These are phyloP conservation scores for Lipophrys pholis DNA, from an alignment of 2,113 vertebrate genomes.

Conservation along the genomic window DNA sequence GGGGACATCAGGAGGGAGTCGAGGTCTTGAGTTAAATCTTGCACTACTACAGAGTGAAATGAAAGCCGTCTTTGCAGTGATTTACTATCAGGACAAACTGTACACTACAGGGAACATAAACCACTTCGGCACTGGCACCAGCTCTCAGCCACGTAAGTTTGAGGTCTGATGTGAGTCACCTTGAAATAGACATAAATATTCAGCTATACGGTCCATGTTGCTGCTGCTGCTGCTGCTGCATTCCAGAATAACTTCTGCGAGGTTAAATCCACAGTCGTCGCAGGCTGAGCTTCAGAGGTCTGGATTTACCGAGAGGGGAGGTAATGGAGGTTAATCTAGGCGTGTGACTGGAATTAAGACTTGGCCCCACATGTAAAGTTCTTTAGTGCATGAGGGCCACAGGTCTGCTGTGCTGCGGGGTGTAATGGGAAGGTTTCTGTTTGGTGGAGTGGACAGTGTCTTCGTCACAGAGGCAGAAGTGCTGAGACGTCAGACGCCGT, in stretches of 20 bases:
- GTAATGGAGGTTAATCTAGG: conserved; percentile 47
- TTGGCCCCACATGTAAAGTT: conserved; percentile 29
- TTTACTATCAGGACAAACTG: background rate
- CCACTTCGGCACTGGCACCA: background rate
- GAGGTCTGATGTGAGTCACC: background rate
- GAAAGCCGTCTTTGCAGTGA: background rate
- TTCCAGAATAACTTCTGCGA: too few relatives aligned
- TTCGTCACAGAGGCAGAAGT: background rate
- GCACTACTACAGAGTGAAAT: background rate
- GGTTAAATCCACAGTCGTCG: conserved; percentile 11
- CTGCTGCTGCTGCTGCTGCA: too few relatives aligned
- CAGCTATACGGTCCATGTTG: background rate
- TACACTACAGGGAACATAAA: background rate
- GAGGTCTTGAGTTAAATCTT: background rate
- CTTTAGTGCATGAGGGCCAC: conserved; percentile 2
- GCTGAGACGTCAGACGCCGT: background rate
- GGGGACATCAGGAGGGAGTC: background rate
- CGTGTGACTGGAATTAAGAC: conserved; percentile 61
- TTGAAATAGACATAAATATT: background rate
- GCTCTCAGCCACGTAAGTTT: background rate
- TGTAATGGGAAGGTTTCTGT: conserved; percentile 7
- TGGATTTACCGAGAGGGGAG: conserved; percentile 35
- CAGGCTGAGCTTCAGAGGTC: conserved; percentile 13
- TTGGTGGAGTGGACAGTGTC: background rate
- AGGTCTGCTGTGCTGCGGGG: conserved; percentile 16